Conservation (phyloP, 2,888 invertebrate species). For the Drosophila paucipuncta region DNA sequence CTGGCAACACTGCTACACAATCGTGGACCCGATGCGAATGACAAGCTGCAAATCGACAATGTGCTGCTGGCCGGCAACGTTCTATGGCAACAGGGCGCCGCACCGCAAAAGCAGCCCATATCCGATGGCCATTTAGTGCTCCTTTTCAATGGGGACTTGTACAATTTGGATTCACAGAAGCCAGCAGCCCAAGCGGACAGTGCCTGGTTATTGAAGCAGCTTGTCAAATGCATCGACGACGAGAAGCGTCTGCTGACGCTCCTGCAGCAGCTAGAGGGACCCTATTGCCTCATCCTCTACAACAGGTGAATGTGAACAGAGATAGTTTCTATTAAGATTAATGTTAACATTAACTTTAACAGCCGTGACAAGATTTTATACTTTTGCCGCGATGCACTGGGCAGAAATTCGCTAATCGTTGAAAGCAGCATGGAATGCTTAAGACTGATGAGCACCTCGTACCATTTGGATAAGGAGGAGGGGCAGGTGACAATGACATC, state of each 20-base stretch:
- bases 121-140: conserved; percentile 88
- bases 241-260: conserved; percentile 76
- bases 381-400: conserved; percentile 94
- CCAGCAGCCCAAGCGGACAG: conserved; percentile 76
- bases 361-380: conserved; percentile 87
- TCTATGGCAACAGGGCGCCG: conserved; percentile 93
- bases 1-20: conserved; percentile 44
- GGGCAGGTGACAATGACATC: neutral
- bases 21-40: conserved; percentile 59
- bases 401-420: conserved; percentile 93
- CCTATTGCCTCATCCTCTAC: conserved; percentile 93
- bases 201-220: conserved; percentile 47
- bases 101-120: conserved; percentile 89
- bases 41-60: conserved; percentile 26
- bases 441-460: conserved; percentile 68
- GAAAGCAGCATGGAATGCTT: conserved; percentile 79
- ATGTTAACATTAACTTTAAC: neutral
- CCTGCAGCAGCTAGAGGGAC: conserved; percentile 90
- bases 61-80: conserved; percentile 87
- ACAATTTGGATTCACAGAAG: conserved; percentile 85
- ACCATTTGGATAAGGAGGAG: neutral
- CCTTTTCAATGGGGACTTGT: conserved; percentile 96
- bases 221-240: conserved; percentile 75
- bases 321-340: neutral
- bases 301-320: conserved; percentile 84